phyloP scores from a whole-genome alignment of 1,140 invertebrate genomes.

The Delia radicum region DNA sequence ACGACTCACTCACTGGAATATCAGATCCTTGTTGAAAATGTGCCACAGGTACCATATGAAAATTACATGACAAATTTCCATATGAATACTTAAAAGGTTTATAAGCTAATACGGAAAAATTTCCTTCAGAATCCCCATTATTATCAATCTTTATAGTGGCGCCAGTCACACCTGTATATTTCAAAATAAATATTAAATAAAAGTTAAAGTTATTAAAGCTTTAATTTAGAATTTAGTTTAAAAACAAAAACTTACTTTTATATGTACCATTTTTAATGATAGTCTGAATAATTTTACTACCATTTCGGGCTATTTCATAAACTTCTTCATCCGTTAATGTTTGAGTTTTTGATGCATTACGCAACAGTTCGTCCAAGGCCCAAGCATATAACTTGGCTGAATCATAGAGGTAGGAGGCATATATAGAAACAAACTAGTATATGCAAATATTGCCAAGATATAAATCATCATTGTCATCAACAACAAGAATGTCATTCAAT shows the following conservation, averaged over 20 bases:
- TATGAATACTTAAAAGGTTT: slow-evolving; percentile 60
- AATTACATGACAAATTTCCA: slow-evolving; percentile 68
- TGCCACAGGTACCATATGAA: slow-evolving; percentile 77
- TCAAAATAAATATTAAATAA: background rate
- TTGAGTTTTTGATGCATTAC: slow-evolving; percentile 61
- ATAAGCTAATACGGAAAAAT: slow-evolving; percentile 89
- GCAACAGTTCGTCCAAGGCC: slow-evolving; percentile 76
- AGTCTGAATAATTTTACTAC: slow-evolving; percentile 74
- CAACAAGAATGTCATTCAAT: too few species aligned
- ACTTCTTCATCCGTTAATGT: slow-evolving; percentile 66
- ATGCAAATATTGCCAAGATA: slow-evolving; percentile 35
- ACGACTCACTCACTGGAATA: slow-evolving; percentile 73
- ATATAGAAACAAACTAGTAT: slow-evolving; percentile 89
- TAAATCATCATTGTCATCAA: background rate
- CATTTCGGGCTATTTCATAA: slow-evolving; percentile 72
- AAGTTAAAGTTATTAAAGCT: too few species aligned
- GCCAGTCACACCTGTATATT: slow-evolving; percentile 81
- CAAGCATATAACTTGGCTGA: slow-evolving; percentile 89
- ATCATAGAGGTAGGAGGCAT: slow-evolving; percentile 95
- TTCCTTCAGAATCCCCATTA: slow-evolving; percentile 93
- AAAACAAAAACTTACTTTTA: slow-evolving; percentile 75
- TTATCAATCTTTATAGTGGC: slow-evolving; percentile 86
- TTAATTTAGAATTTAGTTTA: background rate
- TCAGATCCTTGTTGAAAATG: slow-evolving; percentile 73
- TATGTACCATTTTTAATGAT: slow-evolving; percentile 76